Conservation (phyloP, 2,888 invertebrate species). For the Tryphoninae sp. region DNA sequence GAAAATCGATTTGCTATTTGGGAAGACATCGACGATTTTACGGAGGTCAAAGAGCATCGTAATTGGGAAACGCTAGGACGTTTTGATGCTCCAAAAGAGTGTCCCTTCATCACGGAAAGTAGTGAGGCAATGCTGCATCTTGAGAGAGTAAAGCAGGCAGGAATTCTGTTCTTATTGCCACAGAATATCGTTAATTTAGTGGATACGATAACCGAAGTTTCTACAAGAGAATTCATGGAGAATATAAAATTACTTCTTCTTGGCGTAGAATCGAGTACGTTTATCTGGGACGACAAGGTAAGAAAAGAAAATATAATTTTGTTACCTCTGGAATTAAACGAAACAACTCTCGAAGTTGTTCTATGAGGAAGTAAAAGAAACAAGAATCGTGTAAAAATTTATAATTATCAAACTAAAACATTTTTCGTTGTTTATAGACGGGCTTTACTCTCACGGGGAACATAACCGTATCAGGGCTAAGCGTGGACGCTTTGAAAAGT, state of each 20-base stretch:
- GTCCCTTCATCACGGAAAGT: conserved; percentile 73
- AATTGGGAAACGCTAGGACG: conserved; percentile 78
- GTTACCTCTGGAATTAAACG: too few relatives aligned
- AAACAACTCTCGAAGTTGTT: too few relatives aligned
- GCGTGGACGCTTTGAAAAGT: conserved; percentile 69
- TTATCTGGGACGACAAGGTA: conserved; percentile 71
- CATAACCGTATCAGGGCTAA: conserved; percentile 70
- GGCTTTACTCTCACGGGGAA: conserved; percentile 74
- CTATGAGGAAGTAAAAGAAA: too few relatives aligned
- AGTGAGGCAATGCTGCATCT: conserved; percentile 72
- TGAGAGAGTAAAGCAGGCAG: conserved; percentile 72
- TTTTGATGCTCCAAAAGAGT: conserved; percentile 69
- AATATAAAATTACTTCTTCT: conserved; percentile 75
- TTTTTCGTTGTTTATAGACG: conserved; percentile 61
- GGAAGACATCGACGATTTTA: conserved; percentile 21
- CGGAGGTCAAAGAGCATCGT: conserved; percentile 61
- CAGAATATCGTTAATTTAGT: conserved; percentile 64
- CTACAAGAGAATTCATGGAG: conserved; percentile 70
- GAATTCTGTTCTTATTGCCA: conserved; percentile 66
- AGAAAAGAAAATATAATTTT: neutral
- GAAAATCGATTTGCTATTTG: conserved; percentile 32
- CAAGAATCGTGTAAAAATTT: too few relatives aligned
- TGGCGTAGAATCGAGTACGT: conserved; percentile 77
- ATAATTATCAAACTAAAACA: neutral
- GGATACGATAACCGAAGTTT: conserved; percentile 68